These are phyloP conservation scores for silkworm (Bombyx mori) DNA, from an alignment of 1,140 invertebrate species.

Conservation along the genomic window DNA sequence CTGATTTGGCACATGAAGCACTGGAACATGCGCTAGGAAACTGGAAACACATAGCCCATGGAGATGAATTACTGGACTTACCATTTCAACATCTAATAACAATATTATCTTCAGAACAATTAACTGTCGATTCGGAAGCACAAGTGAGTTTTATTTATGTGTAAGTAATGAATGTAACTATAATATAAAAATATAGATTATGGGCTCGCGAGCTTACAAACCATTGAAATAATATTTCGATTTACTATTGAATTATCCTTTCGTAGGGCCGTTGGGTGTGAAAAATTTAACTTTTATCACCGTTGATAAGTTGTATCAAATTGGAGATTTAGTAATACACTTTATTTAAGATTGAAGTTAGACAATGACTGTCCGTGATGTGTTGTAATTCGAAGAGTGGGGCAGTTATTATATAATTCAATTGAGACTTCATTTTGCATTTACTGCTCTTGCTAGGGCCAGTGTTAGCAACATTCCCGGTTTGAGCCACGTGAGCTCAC, in stretches of 20 bases:
- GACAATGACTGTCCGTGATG: too few species aligned
- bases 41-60: constrained; percentile 85
- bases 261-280: neutral
- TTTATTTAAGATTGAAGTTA: too few species aligned
- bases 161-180: neutral
- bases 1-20: constrained; percentile 84
- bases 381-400: too few species aligned
- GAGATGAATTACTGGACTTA: constrained; percentile 92
- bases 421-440: too few species aligned
- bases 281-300: neutral
- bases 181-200: neutral
- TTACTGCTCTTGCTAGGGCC: too few species aligned
- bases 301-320: neutral
- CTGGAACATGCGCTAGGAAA: constrained; percentile 89
- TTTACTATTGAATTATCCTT: too few species aligned
- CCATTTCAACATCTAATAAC: constrained; percentile 85
- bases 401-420: too few species aligned
- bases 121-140: constrained; percentile 92
- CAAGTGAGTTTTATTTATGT: constrained; percentile 73
- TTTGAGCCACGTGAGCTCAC: too few species aligned
- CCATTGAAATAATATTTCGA: too few species aligned
- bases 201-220: too few species aligned
- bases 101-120: constrained; percentile 88
- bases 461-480: too few species aligned
- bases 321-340: neutral